Evolutionary conservation across 2,888 invertebrate species (phyloP).

Genomic region (Stegana nigrithorax): DNA sequence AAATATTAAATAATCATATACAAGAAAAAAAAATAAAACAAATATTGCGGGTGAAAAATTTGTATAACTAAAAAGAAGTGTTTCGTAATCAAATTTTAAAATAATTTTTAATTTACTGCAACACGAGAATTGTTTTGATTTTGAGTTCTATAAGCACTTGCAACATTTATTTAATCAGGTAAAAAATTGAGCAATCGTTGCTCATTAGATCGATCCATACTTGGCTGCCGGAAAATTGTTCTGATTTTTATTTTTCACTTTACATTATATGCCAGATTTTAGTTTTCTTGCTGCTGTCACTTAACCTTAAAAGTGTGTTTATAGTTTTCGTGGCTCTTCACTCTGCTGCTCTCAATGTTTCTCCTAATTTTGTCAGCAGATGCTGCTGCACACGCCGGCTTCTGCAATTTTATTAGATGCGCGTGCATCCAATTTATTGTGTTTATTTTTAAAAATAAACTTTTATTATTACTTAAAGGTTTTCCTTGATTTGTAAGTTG

Average conservation of each 20-base stretch:
- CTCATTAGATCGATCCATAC: background rate
- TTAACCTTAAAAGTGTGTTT: constrained; percentile 47
- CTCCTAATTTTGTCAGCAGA: constrained; percentile 36
- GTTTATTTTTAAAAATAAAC: no score
- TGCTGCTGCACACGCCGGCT: constrained; percentile 36
- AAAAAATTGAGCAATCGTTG: no score
- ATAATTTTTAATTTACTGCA: background rate
- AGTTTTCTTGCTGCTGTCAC: constrained; percentile 29
- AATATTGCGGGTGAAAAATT: no score
- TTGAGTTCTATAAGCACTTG: no score
- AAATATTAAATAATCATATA: no score
- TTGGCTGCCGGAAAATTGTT: constrained; percentile 5
- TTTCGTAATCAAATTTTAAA: constrained; percentile 51
- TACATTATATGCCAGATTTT: no score
- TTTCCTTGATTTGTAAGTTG: background rate
- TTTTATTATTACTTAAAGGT: no score
- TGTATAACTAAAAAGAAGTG: constrained; percentile 23
- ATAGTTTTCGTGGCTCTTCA: no score
- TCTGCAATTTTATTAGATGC: no score
- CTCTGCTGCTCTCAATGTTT: constrained; percentile 24
- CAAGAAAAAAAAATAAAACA: constrained; percentile 9
- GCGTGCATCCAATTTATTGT: no score
- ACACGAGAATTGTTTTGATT: background rate
- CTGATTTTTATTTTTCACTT: constrained; percentile 23
- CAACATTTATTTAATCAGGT: no score